phyloP scores from a whole-genome alignment of 2,888 invertebrate genomes.

The Apodemia zela region DNA sequence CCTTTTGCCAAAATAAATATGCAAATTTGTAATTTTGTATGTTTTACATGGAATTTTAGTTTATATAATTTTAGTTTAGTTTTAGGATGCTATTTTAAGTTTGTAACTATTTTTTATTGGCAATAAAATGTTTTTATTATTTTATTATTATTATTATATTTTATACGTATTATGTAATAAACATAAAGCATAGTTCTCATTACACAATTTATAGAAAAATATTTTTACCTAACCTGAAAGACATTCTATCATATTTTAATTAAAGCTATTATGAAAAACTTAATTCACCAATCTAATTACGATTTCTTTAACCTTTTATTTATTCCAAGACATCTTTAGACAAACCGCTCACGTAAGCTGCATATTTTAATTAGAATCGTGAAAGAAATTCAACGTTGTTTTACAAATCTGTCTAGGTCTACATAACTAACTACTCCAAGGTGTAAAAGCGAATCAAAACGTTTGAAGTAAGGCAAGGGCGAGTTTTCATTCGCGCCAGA shows the following conservation, averaged over 20 bases:
- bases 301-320: conserved; percentile 18
- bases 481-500: conserved; percentile 54
- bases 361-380: conserved; percentile 36
- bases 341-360: conserved; percentile 29
- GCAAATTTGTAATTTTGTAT: too few species aligned
- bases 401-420: conserved; percentile 30
- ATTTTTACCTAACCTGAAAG: not conserved
- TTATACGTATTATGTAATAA: too few species aligned
- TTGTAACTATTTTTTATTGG: too few species aligned
- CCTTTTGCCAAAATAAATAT: too few species aligned
- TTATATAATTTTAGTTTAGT: too few species aligned
- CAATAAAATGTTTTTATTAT: too few species aligned
- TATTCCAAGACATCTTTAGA: conserved; percentile 18
- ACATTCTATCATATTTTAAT: not conserved
- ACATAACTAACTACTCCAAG: conserved; percentile 49
- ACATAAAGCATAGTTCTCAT: not conserved
- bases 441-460: conserved; percentile 69
- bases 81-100: too few species aligned
- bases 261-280: not conserved
- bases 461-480: conserved; percentile 60
- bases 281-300: conserved; percentile 4
- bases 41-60: too few species aligned
- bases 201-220: not conserved
- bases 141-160: too few species aligned
- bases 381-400: conserved; percentile 34